Evolutionary conservation across 2,797 vertebrate species (phyloP).

Genomic region (Anabas testudineus): DNA sequence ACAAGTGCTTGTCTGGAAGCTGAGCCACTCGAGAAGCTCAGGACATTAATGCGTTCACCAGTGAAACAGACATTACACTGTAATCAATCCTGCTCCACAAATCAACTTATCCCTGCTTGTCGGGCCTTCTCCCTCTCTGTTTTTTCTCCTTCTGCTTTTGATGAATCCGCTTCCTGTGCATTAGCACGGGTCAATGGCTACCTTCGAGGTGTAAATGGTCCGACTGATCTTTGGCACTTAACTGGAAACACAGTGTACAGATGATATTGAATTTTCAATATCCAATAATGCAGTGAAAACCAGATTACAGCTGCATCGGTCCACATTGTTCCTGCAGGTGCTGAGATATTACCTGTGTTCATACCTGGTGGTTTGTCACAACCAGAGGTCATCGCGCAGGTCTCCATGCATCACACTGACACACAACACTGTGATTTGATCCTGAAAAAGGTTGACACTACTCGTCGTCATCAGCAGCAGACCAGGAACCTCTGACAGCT

Average conservation of each 20-base stretch:
- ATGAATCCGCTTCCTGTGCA: conserved; percentile 77
- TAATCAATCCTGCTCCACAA: conserved; percentile 83
- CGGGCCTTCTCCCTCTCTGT: conserved; percentile 3
- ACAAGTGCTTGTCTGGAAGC: conserved; percentile 79
- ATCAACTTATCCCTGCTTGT: conserved; percentile 73
- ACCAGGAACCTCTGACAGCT: no score
- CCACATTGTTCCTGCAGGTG: conserved; percentile 23
- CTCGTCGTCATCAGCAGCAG: no score
- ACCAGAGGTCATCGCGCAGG: no score
- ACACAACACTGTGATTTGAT: conserved; percentile 27
- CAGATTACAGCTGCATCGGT: conserved; percentile 56
- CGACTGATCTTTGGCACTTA: conserved; percentile 52
- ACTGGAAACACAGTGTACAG: conserved; percentile 54
- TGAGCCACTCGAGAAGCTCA: conserved; percentile 71
- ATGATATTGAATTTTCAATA: conserved; percentile 67
- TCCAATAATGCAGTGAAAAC: conserved; percentile 60
- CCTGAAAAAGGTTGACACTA: conserved; percentile 22
- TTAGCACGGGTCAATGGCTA: conserved; percentile 68
- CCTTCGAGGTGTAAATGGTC: conserved; percentile 65
- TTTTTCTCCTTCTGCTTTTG: conserved; percentile 33
- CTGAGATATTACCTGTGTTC: conserved; percentile 35
- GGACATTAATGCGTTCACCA: conserved; percentile 77
- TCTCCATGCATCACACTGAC: conserved; percentile 42
- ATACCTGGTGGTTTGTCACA: conserved; percentile 37
- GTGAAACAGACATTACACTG: conserved; percentile 80